Base-by-base conservation (phyloP, 2,888 invertebrate genomes). In the Mesoligia furuncula region DNA sequence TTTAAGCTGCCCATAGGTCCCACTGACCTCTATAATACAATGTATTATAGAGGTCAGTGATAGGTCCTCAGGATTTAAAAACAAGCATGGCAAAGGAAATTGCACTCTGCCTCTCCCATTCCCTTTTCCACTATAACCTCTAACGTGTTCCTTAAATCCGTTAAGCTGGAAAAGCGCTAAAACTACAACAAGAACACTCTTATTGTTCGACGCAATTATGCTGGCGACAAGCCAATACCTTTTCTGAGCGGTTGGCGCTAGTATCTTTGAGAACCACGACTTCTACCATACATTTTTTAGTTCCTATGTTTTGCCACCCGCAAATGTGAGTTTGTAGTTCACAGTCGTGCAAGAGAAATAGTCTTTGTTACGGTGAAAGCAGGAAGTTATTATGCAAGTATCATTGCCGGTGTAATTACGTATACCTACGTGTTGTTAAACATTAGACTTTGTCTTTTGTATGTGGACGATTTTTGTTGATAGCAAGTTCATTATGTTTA, bases 311-410 rank as follows among this genome's bases (percentile, higher is more conserved):
- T 87, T 73, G 71, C 90, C 88, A 80, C 83, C 64, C 54, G 88
- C 88, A 88, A 78, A 59, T 73, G 36, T 87, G 81, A 85, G 71
- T 88, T 90, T 88, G 89, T 87, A 82, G 81, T 81, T 83, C 74
- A 80, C 79, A 76, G 79, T 75, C 78, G 78, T 79, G 80, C 79
- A 87, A 89, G 89, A 90, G 90, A 87, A 85, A 81, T 84, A 89
- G 90, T 90, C 91, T 91, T 92, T 93, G 93, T 93, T 91, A 89
- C 88, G 90, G 95, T 94, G 95, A 95, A 95, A 95, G 95, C 91
- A 93, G 95, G 95, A 95, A 95, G 91, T 92, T 91, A 91, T 95
- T 95, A 93, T 92, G 94, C 92, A 95, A 95, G 90, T 92, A 91
- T 90, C 90, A 90, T 88, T 88, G 90, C 88, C 86, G 82, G 86